Base-by-base conservation (phyloP, 2,113 vertebrate genomes). In the Acanthisitta chloris region DNA sequence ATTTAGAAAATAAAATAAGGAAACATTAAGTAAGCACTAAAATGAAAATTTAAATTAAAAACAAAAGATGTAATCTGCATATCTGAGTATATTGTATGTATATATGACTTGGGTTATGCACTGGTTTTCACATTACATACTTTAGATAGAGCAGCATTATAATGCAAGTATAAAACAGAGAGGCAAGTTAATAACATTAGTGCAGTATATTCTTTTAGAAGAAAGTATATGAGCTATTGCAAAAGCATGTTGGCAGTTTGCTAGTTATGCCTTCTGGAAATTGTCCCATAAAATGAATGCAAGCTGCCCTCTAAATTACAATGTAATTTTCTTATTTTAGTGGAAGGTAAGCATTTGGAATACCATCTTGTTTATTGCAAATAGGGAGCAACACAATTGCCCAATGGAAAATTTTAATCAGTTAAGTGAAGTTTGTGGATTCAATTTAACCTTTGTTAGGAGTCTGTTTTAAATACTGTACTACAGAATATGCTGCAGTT, bases 241-340 rank as follows among this genome's bases (percentile, higher is more conserved):
- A 81, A 94, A 92, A 85, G 19, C 49, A 55, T 66, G 36, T 55
- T 94, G 71, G 66, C 71, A 86, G 25, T 90, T 96, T 77, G 49
- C 72, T 93, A 87, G 86, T 83, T 96, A 95, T 67, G 73, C 49
- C 23, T 91, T 94, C 83, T 92, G 73, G 80, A 96, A 95, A 93
- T 64, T 86, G 86, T 89, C 55, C 54, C 67, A 89, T 91, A 81
- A 97, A 94, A 90, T 26, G 28, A 88, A 10, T 85, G 69, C 49
- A 95, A 95, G 79, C 66, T 91, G n/a, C 54, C 74, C 81, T 92
- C 67, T 96, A 92, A 92, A 96, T 94, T 90, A 84, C 57, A 96
- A 90, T 76, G 36, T 26, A 88, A 93, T 95, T 92, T 95, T 88
- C 65, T 94, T 84, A 83, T 90, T 95, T 94, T 80, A 91, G 66